Conservation (phyloP, 2,888 invertebrate genomes). For the Thyatira batis region DNA sequence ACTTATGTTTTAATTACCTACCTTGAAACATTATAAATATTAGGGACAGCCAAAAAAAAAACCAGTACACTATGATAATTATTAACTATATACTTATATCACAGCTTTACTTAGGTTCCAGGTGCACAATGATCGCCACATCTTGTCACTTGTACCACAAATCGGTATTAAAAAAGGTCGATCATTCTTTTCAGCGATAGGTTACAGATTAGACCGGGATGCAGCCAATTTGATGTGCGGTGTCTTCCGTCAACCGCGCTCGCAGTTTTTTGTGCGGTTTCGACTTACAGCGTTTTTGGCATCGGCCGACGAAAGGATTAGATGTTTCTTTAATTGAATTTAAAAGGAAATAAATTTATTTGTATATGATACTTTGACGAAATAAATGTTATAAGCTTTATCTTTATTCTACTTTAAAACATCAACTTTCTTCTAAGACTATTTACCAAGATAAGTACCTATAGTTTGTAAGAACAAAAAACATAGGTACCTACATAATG, state of each 20-base stretch:
- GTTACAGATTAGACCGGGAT: constrained; percentile 76
- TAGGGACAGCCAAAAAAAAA: no score
- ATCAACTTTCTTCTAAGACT: no score
- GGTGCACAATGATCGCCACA: constrained; percentile 7
- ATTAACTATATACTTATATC: no score
- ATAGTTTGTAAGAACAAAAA: no score
- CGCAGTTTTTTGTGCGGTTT: constrained; percentile 40
- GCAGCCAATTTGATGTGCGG: constrained; percentile 71
- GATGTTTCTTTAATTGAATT: neutral
- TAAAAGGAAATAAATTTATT: neutral
- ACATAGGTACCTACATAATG: no score
- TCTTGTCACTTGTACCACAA: constrained; percentile 38
- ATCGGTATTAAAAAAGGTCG: constrained; percentile 66
- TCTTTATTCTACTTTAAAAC: no score
- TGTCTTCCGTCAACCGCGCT: constrained; percentile 67
- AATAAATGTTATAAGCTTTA: neutral
- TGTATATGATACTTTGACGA: neutral
- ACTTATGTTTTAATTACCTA: no score
- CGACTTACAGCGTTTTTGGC: constrained; percentile 40
- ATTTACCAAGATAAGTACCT: no score
- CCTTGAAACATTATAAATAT: no score
- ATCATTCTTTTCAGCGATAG: constrained; percentile 74
- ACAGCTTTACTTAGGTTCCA: neutral
- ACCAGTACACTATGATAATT: no score
- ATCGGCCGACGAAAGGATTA: constrained; percentile 10